A percentile compares a stretch with the other conserved stretches of the same genome.
Evolutionary conservation across 2,888 invertebrate species (phyloP).

Genomic region (Heliconius ethilla): DNA sequence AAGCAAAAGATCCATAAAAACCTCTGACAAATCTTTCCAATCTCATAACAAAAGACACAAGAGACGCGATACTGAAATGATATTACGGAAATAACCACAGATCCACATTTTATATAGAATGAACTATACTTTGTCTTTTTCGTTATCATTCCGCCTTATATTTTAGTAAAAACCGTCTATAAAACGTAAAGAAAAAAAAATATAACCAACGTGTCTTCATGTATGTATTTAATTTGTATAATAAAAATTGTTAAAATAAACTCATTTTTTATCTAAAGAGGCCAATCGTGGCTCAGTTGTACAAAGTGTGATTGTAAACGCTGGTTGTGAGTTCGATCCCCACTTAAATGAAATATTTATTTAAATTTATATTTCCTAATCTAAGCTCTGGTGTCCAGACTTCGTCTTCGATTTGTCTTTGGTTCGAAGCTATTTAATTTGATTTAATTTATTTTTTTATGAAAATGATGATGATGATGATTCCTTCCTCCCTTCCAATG

Average conservation of each 20-base stretch:
- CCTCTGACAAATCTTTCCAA: conserved; percentile 36
- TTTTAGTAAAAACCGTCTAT: background rate
- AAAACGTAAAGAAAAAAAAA: background rate
- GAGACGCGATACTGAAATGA: conserved; percentile 33
- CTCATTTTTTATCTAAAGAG: background rate
- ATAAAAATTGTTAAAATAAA: background rate
- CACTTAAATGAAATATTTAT: too few species aligned
- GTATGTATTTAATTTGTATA: background rate
- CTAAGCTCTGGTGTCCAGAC: too few species aligned
- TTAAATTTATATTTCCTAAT: too few species aligned
- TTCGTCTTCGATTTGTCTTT: too few species aligned
- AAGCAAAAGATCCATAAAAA: conserved; percentile 19
- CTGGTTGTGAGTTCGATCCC: too few species aligned
- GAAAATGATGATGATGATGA: too few species aligned
- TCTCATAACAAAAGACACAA: conserved; percentile 31
- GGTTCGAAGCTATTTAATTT: too few species aligned
- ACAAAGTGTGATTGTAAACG: too few species aligned
- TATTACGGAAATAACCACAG: conserved; percentile 27
- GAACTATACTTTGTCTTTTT: conserved; percentile 13
- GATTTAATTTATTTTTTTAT: too few species aligned
- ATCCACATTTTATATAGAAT: conserved; percentile 35
- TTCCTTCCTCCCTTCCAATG: too few species aligned
- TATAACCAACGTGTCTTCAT: background rate
- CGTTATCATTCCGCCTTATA: background rate
- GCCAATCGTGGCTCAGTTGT: too few species aligned